Conservation (phyloP, 2,797 vertebrate species). For the Capromys pilorides region DNA sequence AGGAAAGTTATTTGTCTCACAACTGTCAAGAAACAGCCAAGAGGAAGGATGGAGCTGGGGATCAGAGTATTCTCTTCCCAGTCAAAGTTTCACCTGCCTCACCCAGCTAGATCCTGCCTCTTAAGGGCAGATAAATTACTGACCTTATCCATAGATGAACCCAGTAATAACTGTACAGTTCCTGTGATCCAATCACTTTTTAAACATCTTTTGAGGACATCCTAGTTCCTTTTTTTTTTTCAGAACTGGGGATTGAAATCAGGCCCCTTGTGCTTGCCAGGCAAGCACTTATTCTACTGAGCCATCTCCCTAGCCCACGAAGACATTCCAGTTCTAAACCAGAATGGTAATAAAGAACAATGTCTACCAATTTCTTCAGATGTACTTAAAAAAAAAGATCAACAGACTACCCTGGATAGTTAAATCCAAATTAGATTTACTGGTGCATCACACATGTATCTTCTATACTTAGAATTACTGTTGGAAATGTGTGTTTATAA, state of each 20-base stretch:
- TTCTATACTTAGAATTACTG: background rate
- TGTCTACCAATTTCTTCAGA: slow-evolving; percentile 12
- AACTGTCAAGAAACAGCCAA: no score
- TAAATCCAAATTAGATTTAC: slow-evolving; percentile 31
- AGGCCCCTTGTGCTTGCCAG: no score
- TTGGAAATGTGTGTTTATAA: slow-evolving; percentile 24
- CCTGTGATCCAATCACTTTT: background rate
- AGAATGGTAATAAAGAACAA: background rate
- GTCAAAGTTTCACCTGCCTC: background rate
- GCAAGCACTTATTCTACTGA: no score
- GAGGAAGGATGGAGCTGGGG: background rate
- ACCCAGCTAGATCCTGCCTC: background rate
- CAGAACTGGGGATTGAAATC: no score
- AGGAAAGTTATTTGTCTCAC: background rate
- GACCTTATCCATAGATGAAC: background rate
- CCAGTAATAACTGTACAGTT: background rate
- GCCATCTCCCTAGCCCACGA: no score
- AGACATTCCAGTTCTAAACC: no score
- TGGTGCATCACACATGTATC: background rate
- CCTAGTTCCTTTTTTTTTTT: no score
- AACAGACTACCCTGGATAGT: background rate
- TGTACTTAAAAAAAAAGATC: background rate
- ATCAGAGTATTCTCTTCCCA: background rate
- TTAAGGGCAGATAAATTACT: background rate
- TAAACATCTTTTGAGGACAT: background rate